Percentiles rank a stretch among this genome's conserved stretches.
These are phyloP conservation scores for Odocoileus hemionus DNA, from an alignment of 2,113 vertebrate species.

Conservation along the genomic window DNA sequence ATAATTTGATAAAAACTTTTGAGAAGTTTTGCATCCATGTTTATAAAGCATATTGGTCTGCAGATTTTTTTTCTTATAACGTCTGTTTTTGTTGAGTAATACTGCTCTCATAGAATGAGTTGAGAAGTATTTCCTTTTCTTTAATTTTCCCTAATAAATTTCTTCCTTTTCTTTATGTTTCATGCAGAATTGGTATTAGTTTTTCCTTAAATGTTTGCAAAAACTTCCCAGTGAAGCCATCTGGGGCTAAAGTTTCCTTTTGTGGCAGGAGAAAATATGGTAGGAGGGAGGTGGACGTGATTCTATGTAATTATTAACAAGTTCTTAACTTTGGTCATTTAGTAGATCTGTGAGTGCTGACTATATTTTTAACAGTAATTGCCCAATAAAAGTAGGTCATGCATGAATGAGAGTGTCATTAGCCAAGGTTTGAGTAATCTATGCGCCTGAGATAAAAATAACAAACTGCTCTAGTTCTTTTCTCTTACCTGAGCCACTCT, in stretches of 20 bases:
- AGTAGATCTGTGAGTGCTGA: background rate
- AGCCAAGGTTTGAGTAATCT: background rate
- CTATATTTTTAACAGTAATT: background rate
- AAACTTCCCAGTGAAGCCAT: background rate
- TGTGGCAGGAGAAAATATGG: background rate
- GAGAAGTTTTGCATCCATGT: background rate
- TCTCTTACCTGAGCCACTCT: background rate
- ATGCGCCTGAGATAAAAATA: background rate
- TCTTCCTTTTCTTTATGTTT: background rate
- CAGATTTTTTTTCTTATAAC: background rate
- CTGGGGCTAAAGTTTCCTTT: background rate
- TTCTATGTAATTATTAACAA: background rate
- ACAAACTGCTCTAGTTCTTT: background rate
- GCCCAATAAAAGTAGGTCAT: background rate
- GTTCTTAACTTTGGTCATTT: background rate
- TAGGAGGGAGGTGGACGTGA: background rate
- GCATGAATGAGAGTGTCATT: background rate
- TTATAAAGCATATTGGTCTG: background rate
- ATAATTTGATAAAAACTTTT: background rate
- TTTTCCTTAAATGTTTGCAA: background rate
- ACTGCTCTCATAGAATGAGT: background rate
- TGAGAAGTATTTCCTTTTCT: background rate
- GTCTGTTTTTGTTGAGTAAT: background rate
- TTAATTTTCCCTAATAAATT: background rate
- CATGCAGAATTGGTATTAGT: background rate